Evolutionary conservation across 2,113 vertebrate species (phyloP).

Genomic region (Elephas maximus): DNA sequence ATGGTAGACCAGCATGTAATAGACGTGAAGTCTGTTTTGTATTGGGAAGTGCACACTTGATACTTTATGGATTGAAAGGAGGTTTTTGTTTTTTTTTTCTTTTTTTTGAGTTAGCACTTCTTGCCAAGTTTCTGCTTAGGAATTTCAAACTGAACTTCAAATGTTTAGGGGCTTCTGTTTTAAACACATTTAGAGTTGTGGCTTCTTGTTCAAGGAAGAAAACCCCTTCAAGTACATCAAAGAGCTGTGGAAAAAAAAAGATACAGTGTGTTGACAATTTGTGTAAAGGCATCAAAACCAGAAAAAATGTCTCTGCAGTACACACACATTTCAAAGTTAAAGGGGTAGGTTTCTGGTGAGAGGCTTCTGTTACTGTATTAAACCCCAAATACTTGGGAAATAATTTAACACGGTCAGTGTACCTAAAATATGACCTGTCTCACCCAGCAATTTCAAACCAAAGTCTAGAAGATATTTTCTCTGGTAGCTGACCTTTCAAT

Average conservation of each 20-base stretch:
- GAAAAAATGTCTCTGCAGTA: constrained; percentile 69
- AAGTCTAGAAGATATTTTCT: constrained; percentile 62
- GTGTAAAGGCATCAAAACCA: constrained; percentile 76
- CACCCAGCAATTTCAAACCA: constrained; percentile 66
- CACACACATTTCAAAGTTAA: constrained; percentile 71
- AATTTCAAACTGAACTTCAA: constrained; percentile 81
- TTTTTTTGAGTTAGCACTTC: constrained; percentile 62
- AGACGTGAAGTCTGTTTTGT: constrained; percentile 75
- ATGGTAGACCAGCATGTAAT: neutral
- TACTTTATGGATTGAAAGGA: constrained; percentile 63
- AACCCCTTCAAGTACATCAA: constrained; percentile 81
- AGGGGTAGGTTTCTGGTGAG: neutral
- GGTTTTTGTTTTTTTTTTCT: neutral
- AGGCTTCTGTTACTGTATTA: constrained; percentile 23
- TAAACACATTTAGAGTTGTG: constrained; percentile 82
- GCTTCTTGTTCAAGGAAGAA: constrained; percentile 81
- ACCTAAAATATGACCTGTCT: constrained; percentile 61
- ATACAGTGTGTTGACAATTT: constrained; percentile 79
- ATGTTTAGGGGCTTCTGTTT: constrained; percentile 81
- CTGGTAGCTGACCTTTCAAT: constrained; percentile 66
- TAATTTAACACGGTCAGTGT: constrained; percentile 69
- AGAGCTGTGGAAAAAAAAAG: constrained; percentile 74
- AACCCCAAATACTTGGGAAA: constrained; percentile 55
- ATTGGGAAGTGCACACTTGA: constrained; percentile 72
- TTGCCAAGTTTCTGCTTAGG: constrained; percentile 82